Evolutionary conservation across 2,888 invertebrate genomes (phyloP), one percentile per base, ranked within the genome.

Genomic region (Pharmacophagus antenor): DNA sequence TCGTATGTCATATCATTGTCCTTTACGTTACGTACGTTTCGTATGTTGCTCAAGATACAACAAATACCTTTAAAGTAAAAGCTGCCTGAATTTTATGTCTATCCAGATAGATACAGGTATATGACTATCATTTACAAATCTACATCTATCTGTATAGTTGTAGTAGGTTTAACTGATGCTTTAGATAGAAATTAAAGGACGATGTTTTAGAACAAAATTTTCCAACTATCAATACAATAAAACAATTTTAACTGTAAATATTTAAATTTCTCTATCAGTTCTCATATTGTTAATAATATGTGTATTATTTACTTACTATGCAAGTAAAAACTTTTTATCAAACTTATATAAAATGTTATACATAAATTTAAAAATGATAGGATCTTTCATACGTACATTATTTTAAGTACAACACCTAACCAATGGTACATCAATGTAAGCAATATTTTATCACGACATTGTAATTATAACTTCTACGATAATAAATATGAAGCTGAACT

Each of bases 371-470:
- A 72, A 67, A 67, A 68, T 8, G 65, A 77, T 78, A 80, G 74
- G 6, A 71, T 71, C 68, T 64, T 74, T 74, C 72, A 70, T 74
- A 74, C 67, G 70, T 75, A 69, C 67, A 70, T 65, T 66, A 64
- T 62, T 68, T 81, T 37, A 80, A 77, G 77, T 81, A 82, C 80
- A 78, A 75, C 27, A 80, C 72, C 69, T 70, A 73, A 80, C 74
- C 72, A 72, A 73, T 72, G 78, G 74, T 85, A 82, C 80, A 74
- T 72, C 76, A 82, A 80, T 77, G 70, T 85, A 83, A 85, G 79
- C 81, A 84, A 85, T 84, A 80, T 56, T 56, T 51, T 79, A 79
- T 79, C 74, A 69, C 67, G 67, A 72, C 76, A 67, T 72, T 79
- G 68, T 79, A 80, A 79, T 69, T 65, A 72, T 74, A 78, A 73